Evolutionary conservation across 2,888 invertebrate species (phyloP).

Genomic region (Epirrhoe tristata): DNA sequence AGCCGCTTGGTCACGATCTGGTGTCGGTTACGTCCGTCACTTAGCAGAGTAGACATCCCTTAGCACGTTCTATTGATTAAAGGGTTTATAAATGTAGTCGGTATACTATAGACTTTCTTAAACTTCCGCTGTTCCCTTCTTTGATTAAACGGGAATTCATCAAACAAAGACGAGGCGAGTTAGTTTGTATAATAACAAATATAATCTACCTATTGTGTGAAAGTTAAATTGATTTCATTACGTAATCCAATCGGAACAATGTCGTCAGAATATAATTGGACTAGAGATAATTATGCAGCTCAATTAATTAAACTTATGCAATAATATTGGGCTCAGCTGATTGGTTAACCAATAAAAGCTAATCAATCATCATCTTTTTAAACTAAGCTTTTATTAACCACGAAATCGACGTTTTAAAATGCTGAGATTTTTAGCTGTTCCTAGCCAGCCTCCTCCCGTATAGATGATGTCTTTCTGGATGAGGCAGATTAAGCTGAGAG

Average conservation of each 20-base stretch:
- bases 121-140: too few species aligned
- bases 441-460: too few species aligned
- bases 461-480: too few species aligned
- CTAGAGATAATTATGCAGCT: constrained; percentile 9
- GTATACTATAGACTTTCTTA: too few species aligned
- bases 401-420: neutral
- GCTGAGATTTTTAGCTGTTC: neutral
- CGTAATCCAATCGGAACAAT: constrained; percentile 33
- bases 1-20: constrained; percentile 3
- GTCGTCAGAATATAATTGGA: constrained; percentile 20
- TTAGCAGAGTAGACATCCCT: constrained; percentile 1
- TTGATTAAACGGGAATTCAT: too few species aligned
- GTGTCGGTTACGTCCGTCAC: constrained; percentile 12
- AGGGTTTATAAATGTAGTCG: too few species aligned
- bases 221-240: constrained; percentile 37
- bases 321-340: constrained; percentile 14
- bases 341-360: neutral
- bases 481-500: too few species aligned
- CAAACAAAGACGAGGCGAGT: too few species aligned
- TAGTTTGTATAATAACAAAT: too few species aligned
- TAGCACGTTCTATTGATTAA: neutral
- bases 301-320: constrained; percentile 25
- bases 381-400: neutral
- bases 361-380: constrained; percentile 2
- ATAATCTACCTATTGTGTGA: constrained; percentile 20